These are phyloP conservation scores for Teinopalpus imperialis DNA, from an alignment of 2,888 invertebrate genomes.

Conservation along the genomic window DNA sequence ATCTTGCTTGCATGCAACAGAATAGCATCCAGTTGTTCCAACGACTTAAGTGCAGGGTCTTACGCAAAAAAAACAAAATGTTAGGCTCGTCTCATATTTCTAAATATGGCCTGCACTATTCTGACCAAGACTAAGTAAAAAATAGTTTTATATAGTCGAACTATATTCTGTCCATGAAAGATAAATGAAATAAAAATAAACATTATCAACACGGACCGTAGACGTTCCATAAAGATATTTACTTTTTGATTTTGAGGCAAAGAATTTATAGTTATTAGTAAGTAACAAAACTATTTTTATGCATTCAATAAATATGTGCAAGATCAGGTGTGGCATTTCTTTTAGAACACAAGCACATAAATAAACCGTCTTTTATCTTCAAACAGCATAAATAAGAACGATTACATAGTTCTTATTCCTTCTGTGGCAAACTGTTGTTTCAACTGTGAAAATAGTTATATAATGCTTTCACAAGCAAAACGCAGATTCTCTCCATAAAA, in stretches of 20 bases:
- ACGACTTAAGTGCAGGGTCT: constrained; percentile 17
- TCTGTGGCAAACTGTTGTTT: neutral
- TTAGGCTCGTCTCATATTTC: constrained; percentile 9
- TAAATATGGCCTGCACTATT: constrained; percentile 20
- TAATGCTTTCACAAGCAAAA: constrained; percentile 9
- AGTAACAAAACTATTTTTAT: neutral
- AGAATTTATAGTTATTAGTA: too few species aligned
- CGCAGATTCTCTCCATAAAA: constrained; percentile 11
- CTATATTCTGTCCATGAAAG: constrained; percentile 7
- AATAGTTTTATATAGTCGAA: constrained; percentile 5
- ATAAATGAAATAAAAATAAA: constrained; percentile 4
- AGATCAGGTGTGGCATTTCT: constrained; percentile 2
- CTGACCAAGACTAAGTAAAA: constrained; percentile 9
- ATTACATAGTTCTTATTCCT: neutral
- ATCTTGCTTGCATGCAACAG: constrained; percentile 22
- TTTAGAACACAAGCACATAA: neutral
- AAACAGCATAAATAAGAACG: constrained; percentile 1
- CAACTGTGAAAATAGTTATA: neutral
- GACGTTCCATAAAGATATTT: too few species aligned
- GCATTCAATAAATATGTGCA: neutral
- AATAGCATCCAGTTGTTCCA: constrained; percentile 24
- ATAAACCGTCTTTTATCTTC: constrained; percentile 2
- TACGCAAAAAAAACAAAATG: constrained; percentile 18
- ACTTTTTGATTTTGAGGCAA: too few species aligned
- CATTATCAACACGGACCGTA: too few species aligned